Base-by-base conservation (phyloP, 1,140 invertebrate genomes). In the Drosophila subobscura region DNA sequence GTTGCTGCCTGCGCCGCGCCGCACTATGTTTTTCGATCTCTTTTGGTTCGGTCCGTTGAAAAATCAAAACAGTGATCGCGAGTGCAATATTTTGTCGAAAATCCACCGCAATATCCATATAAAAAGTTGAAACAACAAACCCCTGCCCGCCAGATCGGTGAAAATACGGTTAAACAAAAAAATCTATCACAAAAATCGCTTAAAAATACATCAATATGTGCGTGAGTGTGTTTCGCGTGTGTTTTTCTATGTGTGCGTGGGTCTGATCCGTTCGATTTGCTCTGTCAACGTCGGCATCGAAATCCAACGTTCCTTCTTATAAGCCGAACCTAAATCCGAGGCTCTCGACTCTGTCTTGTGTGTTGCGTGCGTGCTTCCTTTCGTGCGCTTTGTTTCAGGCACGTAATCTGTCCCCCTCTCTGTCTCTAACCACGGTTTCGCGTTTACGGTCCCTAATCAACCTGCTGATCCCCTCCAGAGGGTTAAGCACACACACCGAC, bases 331-430 rank as follows among this genome's bases (percentile, higher is more conserved):
- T 80, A 85, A 85, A 86, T 68, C 71, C 78, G 59, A 53, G 47
- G 51, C 56, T 80, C 59, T 46, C 42, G 46, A 52, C 56, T 86
- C 23, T 37, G 3, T 37, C 33, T 37, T 37, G 33, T 37, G 33
- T 37, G 51, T 53, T 20, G 16, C 16, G 16, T 20, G 16, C 16
- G 52, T 42, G 66, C 56, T 40, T 77, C 76, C 72, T 84, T 80
- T 86, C 72, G 80, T 79, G 71, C 53, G 58, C 68, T 77, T 86
- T 85, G 81, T 81, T 80, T 74, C 83, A 66, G 83, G 74, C 83
- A 86, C 81, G 83, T 86, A 83, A 88, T 86, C 78, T 74, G 65
- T 77, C 68, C 73, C 44, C 50, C 51, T 41, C 54, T 40, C 50
- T 58, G 33, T 37, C 33, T 37, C 4, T 37, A 37, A 37, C 33